These are phyloP conservation scores for Orycteropus afer DNA, from an alignment of 2,113 vertebrate species.

Conservation along the genomic window DNA sequence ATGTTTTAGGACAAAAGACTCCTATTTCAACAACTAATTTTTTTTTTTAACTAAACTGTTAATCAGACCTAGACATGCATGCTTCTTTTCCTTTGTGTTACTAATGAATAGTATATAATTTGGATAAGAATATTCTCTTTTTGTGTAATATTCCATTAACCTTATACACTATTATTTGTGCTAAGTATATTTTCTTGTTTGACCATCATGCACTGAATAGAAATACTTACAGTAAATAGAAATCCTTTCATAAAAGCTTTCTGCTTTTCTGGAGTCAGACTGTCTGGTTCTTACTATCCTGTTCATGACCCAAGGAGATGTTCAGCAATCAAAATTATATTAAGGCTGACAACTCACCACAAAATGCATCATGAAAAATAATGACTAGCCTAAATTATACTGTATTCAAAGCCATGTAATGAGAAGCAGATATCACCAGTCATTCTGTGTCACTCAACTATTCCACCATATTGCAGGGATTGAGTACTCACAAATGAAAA, in stretches of 20 bases:
- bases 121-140: neutral
- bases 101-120: neutral
- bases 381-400: constrained; percentile 57
- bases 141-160: neutral
- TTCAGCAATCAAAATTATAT: constrained; percentile 61
- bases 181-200: constrained; percentile 22
- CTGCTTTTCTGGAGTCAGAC: constrained; percentile 76
- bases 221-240: constrained; percentile 68
- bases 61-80: neutral
- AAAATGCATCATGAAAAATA: constrained; percentile 63
- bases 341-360: constrained; percentile 70
- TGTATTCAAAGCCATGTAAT: constrained; percentile 47
- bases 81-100: neutral
- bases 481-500: neutral
- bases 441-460: neutral
- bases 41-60: neutral
- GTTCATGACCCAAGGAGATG: constrained; percentile 67
- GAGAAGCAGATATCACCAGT: neutral
- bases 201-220: neutral
- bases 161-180: neutral
- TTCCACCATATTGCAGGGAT: neutral
- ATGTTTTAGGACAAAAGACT: neutral
- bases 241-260: constrained; percentile 78
- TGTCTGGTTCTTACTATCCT: constrained; percentile 73
- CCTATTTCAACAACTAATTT: neutral